These are phyloP conservation scores for Proterorhinus semilunaris DNA, from an alignment of 2,113 vertebrate species.

Conservation along the genomic window DNA sequence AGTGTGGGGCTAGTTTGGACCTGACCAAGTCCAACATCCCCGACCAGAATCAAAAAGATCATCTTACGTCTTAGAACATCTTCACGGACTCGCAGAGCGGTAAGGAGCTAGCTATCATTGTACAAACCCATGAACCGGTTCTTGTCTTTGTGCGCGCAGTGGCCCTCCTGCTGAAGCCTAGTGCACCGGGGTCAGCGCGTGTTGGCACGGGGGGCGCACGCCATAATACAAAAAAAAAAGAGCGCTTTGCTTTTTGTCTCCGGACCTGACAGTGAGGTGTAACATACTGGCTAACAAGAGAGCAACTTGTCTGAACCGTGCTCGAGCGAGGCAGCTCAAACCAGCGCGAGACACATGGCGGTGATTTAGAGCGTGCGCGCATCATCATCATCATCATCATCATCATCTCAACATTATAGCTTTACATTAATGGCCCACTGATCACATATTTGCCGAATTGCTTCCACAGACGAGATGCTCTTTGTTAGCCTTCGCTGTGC, in stretches of 20 bases:
- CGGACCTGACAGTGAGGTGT: background rate
- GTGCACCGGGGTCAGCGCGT: constrained; percentile 26
- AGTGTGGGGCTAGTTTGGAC: constrained; percentile 66
- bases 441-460: background rate
- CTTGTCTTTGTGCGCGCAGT: background rate
- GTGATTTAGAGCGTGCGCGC: constrained; percentile 9
- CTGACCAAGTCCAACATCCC: constrained; percentile 55
- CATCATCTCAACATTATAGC: background rate
- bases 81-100: constrained; percentile 82
- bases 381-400: background rate
- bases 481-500: constrained; percentile 21
- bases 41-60: constrained; percentile 33
- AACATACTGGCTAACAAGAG: constrained; percentile 15
- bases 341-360: background rate
- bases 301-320: constrained; percentile 33
- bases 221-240: background rate
- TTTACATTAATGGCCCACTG: background rate
- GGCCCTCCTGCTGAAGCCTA: background rate
- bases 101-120: constrained; percentile 51
- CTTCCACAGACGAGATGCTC: background rate
- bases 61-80: constrained; percentile 68
- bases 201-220: constrained; percentile 54
- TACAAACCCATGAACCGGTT: background rate
- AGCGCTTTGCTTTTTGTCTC: background rate
- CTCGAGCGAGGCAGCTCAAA: constrained; percentile 3